Conservation (phyloP, 2,888 invertebrate species). For the Spilarctia lutea region DNA sequence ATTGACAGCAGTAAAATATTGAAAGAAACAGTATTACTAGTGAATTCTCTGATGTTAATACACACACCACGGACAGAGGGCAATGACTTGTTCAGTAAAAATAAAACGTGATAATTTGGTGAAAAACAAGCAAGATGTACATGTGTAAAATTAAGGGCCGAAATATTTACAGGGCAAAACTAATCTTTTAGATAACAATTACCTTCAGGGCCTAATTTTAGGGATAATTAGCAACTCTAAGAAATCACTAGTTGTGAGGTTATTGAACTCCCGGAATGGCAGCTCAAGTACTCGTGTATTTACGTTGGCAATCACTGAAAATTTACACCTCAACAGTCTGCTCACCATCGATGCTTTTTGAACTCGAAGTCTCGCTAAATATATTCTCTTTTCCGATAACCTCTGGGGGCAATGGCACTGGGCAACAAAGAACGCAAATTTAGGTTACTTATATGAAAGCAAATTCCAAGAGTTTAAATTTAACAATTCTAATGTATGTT, state of each 20-base stretch:
- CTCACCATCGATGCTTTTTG: slow-evolving; percentile 64
- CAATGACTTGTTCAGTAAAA: slow-evolving; percentile 66
- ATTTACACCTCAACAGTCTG: slow-evolving; percentile 69
- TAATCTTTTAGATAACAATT: not conserved
- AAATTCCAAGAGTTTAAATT: slow-evolving; percentile 60
- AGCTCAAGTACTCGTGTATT: slow-evolving; percentile 67
- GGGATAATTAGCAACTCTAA: slow-evolving; percentile 9
- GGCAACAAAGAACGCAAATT: slow-evolving; percentile 69
- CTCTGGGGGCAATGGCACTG: slow-evolving; percentile 69
- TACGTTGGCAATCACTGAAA: slow-evolving; percentile 75
- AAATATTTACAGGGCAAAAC: not conserved
- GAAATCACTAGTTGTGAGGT: slow-evolving; percentile 54
- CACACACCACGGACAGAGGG: slow-evolving; percentile 56
- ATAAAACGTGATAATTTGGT: slow-evolving; percentile 53
- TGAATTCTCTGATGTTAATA: slow-evolving; percentile 56
- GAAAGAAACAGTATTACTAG: slow-evolving; percentile 63
- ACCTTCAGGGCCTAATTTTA: not conserved
- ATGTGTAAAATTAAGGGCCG: slow-evolving; percentile 8
- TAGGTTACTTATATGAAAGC: slow-evolving; percentile 71
- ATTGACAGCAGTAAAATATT: slow-evolving; percentile 61
- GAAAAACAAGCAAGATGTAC: not conserved
- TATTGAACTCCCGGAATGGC: slow-evolving; percentile 68
- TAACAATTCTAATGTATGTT: slow-evolving; percentile 64
- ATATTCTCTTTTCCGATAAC: slow-evolving; percentile 68
- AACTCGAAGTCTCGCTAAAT: slow-evolving; percentile 71